phyloP scores from a whole-genome alignment of 2,888 invertebrate genomes.

The Lordiphosa fenestrarum region DNA sequence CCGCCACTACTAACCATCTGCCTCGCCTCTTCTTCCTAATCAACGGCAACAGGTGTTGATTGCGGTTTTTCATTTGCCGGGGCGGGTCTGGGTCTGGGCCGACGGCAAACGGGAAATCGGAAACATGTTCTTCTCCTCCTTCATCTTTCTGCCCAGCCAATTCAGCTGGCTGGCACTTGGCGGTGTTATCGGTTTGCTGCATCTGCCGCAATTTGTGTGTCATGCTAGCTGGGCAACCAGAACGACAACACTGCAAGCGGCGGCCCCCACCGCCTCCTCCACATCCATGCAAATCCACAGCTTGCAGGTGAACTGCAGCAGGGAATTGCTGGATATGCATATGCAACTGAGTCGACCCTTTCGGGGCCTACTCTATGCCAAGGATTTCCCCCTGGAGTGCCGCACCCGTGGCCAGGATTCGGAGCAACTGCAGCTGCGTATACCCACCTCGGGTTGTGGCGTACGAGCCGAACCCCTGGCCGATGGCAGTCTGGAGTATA shows the following conservation, averaged over 20 bases:
- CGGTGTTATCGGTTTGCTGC: constrained; percentile 66
- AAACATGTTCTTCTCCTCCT: constrained; percentile 68
- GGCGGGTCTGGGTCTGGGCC: constrained; percentile 20
- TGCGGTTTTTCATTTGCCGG: constrained; percentile 40
- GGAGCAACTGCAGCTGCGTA: constrained; percentile 65
- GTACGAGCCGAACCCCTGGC: constrained; percentile 83
- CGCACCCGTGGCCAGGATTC: constrained; percentile 82
- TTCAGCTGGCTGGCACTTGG: constrained; percentile 33
- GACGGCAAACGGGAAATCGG: constrained; percentile 58
- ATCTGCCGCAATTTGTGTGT: constrained; percentile 69
- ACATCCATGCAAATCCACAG: constrained; percentile 80
- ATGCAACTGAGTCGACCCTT: constrained; percentile 83
- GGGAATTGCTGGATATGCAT: constrained; percentile 83
- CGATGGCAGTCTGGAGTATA: constrained; percentile 83
- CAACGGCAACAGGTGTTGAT: constrained; percentile 53
- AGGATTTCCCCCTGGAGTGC: constrained; percentile 88
- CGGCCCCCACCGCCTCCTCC: neutral
- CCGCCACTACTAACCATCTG: neutral
- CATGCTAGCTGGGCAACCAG: constrained; percentile 77
- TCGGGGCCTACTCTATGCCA: constrained; percentile 87
- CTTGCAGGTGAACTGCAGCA: constrained; percentile 84
- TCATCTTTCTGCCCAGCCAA: constrained; percentile 12
- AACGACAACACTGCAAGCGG: constrained; percentile 45
- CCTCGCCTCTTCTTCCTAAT: constrained; percentile 11
- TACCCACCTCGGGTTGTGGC: constrained; percentile 83